Evolutionary conservation across 1,140 invertebrate species (phyloP), one percentile per base, ranked within the genome.

Genomic region (Chymomyza costata): DNA sequence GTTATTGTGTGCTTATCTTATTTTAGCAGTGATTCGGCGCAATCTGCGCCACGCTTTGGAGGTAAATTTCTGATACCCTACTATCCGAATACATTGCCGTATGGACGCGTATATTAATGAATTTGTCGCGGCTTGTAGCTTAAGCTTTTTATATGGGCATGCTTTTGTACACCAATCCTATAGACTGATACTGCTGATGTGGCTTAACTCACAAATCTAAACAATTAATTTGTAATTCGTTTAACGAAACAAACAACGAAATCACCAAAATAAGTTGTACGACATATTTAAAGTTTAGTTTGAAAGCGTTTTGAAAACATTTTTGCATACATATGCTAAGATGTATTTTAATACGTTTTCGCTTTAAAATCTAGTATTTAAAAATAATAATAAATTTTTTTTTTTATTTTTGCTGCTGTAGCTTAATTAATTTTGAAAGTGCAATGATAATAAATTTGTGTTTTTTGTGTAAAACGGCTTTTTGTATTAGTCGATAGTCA

Each of bases 31-130:
- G 80, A 83, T 30, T 85, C 83, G 17, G 73, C 73, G 0, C 82
- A 84, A 40, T 82, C 84, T 15, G 73, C 64, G n/a, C 63, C 71
- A 0, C 65, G 84, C 8, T 85, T 85, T 34, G 84, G 67, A 6
- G 67, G 74, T 39, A 85, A 83, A 31, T 65, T 85, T 46, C 43
- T 85, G n/a, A 85, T 85, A 61, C 83, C 83, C 0, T 85, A 85
- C 41, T 80, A 82, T 65, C 83, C 83, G 7, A 81, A 76, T 40
- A 70, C 68, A 5, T 53, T 85, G 56, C 84, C 84, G 17, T 85
- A 85, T 40, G 84, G 83, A 3, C 70, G 83, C 21, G 84, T 85
- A 21, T 85, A 85, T 43, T 85, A 49, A 52, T 32, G 14, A 34
- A 34, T 28, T 13, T 40, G 13, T 21, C 13, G 8, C 25, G 28